Evolutionary conservation across 2,797 vertebrate genomes (phyloP).

Genomic region (Phylloscopus collybita): DNA sequence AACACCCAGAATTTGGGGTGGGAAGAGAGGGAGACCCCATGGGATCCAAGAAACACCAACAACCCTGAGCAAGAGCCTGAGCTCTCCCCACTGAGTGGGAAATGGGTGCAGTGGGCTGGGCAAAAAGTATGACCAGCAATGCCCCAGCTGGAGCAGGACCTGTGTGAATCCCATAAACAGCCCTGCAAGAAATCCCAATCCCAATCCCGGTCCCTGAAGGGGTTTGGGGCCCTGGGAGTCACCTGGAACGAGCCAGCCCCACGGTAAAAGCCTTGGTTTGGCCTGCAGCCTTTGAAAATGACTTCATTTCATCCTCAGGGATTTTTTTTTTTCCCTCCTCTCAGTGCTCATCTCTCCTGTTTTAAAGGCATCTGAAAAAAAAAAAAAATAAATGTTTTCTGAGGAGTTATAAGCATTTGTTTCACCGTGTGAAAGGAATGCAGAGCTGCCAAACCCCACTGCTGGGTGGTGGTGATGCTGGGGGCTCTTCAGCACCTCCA

Average conservation of each 20-base stretch:
- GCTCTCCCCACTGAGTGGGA: neutral
- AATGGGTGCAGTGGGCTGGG: neutral
- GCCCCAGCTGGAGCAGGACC: accelerated
- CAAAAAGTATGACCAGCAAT: neutral
- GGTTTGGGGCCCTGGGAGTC: neutral
- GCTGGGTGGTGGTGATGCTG: neutral
- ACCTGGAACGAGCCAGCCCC: neutral
- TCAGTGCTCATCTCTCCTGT: neutral
- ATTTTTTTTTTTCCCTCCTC: accelerated
- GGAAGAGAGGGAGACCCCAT: too few species aligned
- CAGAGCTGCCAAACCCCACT: neutral
- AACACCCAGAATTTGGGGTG: accelerated
- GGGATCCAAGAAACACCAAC: neutral
- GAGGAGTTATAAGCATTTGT: neutral
- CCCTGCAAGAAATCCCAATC: too few species aligned
- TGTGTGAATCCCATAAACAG: neutral
- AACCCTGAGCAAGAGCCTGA: neutral
- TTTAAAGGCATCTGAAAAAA: neutral
- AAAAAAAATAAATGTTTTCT: neutral
- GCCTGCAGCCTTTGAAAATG: neutral
- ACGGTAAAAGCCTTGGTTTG: neutral
- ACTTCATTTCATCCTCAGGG: neutral
- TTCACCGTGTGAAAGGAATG: neutral
- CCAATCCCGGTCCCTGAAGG: neutral
- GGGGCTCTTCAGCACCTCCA: neutral